phyloP scores from a whole-genome alignment of 2,113 vertebrate genomes.

The Indicator indicator region DNA sequence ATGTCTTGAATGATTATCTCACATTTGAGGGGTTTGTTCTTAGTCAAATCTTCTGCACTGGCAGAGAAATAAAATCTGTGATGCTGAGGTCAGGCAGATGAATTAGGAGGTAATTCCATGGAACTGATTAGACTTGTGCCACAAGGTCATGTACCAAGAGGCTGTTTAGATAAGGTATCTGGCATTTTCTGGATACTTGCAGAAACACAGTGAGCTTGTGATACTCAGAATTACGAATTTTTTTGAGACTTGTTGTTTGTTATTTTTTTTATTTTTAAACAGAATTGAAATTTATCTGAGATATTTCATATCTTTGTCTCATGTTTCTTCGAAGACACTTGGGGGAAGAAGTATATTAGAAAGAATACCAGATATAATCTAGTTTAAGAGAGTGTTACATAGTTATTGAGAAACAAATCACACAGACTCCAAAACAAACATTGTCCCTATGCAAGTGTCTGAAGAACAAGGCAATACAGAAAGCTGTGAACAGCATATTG shows the following conservation, averaged over 20 bases:
- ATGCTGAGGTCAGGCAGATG: not conserved
- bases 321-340: not conserved
- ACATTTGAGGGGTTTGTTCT: not conserved
- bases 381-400: not conserved
- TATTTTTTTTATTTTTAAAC: not conserved
- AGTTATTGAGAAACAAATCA: not conserved
- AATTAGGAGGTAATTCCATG: slow-evolving; percentile 3
- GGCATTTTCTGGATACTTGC: slow-evolving; percentile 16
- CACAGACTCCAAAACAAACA: not conserved
- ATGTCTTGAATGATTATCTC: not conserved
- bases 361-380: not conserved
- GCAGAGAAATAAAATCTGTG: not conserved
- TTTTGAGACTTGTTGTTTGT: not conserved
- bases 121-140: not conserved
- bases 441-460: not conserved
- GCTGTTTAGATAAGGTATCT: not conserved
- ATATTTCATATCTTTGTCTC: not conserved
- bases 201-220: not conserved
- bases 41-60: not conserved
- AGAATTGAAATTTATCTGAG: not conserved
- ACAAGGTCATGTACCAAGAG: not conserved
- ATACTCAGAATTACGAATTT: not conserved
- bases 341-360: not conserved
- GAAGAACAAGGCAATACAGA: not conserved
- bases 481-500: not conserved